A percentile compares a stretch with the other conserved stretches of the same genome.
Conservation (phyloP, 1,140 invertebrate species). For the Eueides isabella region DNA sequence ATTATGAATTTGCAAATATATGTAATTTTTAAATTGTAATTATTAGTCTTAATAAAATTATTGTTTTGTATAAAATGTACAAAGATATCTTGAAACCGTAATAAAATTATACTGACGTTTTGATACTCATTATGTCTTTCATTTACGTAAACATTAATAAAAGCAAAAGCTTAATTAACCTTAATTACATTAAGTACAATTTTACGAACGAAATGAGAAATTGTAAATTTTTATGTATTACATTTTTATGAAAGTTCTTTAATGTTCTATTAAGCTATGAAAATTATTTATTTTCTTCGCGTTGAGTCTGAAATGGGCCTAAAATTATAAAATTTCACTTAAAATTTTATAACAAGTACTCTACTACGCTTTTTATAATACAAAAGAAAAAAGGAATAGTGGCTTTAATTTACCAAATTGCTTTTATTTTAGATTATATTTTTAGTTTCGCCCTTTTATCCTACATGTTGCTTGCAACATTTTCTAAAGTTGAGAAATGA, state of each 20-base stretch:
- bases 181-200: conserved; percentile 36
- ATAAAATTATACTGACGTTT: conserved; percentile 82
- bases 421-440: too few relatives aligned
- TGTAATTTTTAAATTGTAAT: conserved; percentile 82
- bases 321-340: neutral
- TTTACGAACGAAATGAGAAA: conserved; percentile 25
- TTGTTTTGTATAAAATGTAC: conserved; percentile 82
- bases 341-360: neutral
- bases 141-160: conserved; percentile 47
- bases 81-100: conserved; percentile 79
- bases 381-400: neutral
- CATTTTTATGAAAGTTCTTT: conserved; percentile 16
- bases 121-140: conserved; percentile 77
- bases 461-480: too few relatives aligned
- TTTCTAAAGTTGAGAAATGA: too few relatives aligned
- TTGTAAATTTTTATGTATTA: conserved; percentile 18
- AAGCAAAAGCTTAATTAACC: conserved; percentile 37
- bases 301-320: neutral
- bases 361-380: neutral
- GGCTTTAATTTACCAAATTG: too few relatives aligned
- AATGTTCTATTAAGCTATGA: conserved; percentile 11
- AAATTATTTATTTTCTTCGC: neutral
- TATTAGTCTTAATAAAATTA: conserved; percentile 80
- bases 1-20: conserved; percentile 79
- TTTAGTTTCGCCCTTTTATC: too few relatives aligned